Base-by-base conservation (phyloP, 1,140 invertebrate species). In the Pseudomyrmex gracilis region DNA sequence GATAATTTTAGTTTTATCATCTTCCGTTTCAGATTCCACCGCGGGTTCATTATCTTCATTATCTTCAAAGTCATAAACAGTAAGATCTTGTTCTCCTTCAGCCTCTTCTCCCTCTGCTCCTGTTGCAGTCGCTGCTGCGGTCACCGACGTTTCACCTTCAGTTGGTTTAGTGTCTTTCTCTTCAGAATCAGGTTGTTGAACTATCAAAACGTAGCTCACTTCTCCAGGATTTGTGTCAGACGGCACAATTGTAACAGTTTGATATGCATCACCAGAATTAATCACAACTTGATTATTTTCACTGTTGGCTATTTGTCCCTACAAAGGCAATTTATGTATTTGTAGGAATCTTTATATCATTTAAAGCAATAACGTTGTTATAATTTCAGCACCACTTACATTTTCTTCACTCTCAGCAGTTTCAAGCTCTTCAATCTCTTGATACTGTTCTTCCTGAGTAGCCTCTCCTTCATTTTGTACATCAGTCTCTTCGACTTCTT, bases 151-250 rank as follows among this genome's bases (percentile, higher is more conserved):
- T 85, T 95, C 95, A 73, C 95, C 94, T 86, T 96, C 95, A 7
- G 90, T 93, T 77, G 96, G 95, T 85, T 95, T 94, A 8, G 94
- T 94, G 20, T 93, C 92, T 76, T 95, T 95, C 2, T 95, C 94
- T 20, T 95, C 95, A 12, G 95, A 93, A 53, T 96, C 95, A 5
- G 95, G 95, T 91, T 97, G 96, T 82, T 98, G 97, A 3, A 99
- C 97, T 85, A 98, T 98, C 13, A 99, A 94, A 0, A 99, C 97
- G 92, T 98, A 98, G 93, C 97, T 98, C 1, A 98, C 96, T 95
- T 98, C 96, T 3, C 97, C 97, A 68, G 96, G 95, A 90, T 96
- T 96, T 1, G 95, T 96, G 77, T 98, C 97, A 0, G 97, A 97
- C 1, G 98, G 98, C 17, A 98, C 96, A 84, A 98, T 96, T 0